Evolutionary conservation across 2,888 invertebrate genomes (phyloP), one percentile per base, ranked within the genome.

Genomic region (Arctia plantaginis): DNA sequence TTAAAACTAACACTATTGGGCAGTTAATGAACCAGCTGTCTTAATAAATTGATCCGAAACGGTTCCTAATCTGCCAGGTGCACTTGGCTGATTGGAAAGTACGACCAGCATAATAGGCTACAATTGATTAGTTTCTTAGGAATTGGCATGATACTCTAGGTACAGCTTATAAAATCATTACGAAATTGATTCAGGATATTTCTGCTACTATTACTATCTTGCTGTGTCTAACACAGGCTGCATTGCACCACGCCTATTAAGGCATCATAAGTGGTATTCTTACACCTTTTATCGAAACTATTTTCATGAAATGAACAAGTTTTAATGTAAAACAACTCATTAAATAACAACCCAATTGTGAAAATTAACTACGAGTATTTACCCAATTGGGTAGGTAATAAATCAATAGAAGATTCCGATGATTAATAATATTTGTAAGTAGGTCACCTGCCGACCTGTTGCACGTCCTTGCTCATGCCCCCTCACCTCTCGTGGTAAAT

Each of bases 361-460:
- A n/a, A 55, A n/a, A 55, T 55, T 8, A 27, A 62, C n/a, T 65
- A n/a, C n/a, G n/a, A n/a, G n/a, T n/a, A 71, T 44, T 41, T 65
- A 51, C 35, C 20, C 10, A 47, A 66, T 23, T 39, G 51, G 1
- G 18, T 65, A 44, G 27, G 55, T 75, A 39, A 35, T 66, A 80
- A 85, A 83, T 86, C 82, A 80, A 80, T 82, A 80, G 77, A 80
- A 78, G 79, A 80, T 77, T 72, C 68, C 74, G 66, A 72, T 84
- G 79, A 89, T 84, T 85, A 86, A 83, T 86, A 80, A 79, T 79
- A 72, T 84, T 80, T 79, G 81, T 85, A 92, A 90, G 83, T 93
- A 91, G 93, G 91, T 93, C 92, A 92, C 86, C 83, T 77, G 77
- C 82, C 87, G 89, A 92, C 92, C 90, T 93, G 93, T 93, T 93